Evolutionary conservation across 2,797 vertebrate genomes (phyloP).

Genomic region (Enteromius afrohamiltoni): DNA sequence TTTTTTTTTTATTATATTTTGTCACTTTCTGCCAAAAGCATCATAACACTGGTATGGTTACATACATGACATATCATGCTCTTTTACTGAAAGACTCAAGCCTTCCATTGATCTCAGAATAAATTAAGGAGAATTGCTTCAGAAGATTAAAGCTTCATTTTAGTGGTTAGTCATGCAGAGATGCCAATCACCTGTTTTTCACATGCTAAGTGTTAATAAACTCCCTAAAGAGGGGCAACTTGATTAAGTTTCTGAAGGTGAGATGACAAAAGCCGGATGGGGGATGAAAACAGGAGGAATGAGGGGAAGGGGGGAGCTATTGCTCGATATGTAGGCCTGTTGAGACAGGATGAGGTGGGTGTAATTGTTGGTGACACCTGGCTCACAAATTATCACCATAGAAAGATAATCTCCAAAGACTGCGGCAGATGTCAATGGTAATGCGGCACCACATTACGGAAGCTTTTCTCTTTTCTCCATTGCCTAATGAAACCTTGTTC

Average conservation of each 20-base stretch:
- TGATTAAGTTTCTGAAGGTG: conserved; percentile 75
- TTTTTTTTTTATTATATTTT: not conserved
- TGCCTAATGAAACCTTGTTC: conserved; percentile 81
- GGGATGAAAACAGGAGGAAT: conserved; percentile 66
- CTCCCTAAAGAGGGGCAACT: conserved; percentile 71
- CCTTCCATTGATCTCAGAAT: conserved; percentile 19
- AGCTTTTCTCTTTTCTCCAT: conserved; percentile 55
- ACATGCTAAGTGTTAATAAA: conserved; percentile 75
- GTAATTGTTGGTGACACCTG: conserved; percentile 79
- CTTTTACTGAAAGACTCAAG: conserved; percentile 11
- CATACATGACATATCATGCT: not conserved
- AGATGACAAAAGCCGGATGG: conserved; percentile 65
- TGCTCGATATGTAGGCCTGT: conserved; percentile 58
- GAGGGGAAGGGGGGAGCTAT: conserved; percentile 5
- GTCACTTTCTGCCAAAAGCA: not conserved
- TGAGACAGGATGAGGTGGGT: conserved; percentile 72
- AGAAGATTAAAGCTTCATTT: conserved; percentile 53
- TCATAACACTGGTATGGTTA: not conserved
- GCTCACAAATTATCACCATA: conserved; percentile 81
- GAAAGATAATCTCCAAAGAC: conserved; percentile 84
- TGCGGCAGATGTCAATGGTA: conserved; percentile 83
- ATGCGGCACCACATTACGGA: conserved; percentile 56
- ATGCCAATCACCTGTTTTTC: conserved; percentile 64
- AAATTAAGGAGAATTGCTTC: conserved; percentile 37
- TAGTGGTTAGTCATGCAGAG: conserved; percentile 58